phyloP scores from a whole-genome alignment of 2,113 vertebrate genomes.

The Amblyopsis rosae region DNA sequence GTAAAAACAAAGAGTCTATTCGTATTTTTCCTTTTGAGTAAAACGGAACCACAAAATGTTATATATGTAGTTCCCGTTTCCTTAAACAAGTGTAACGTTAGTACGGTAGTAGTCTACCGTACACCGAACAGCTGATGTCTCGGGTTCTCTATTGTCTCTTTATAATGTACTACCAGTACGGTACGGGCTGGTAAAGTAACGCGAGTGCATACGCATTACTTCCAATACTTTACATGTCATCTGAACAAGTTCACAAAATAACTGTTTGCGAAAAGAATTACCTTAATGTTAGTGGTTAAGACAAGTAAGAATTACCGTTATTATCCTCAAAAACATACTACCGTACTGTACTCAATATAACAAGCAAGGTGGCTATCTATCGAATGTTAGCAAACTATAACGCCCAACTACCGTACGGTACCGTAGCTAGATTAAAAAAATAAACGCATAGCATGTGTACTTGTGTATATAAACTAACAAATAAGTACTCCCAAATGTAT shows the following conservation, averaged over 20 bases:
- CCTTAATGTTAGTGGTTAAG: background rate
- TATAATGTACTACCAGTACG: constrained; percentile 25
- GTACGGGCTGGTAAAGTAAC: constrained; percentile 27
- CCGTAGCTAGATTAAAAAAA: constrained; percentile 19
- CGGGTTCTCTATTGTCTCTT: constrained; percentile 51
- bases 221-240: background rate
- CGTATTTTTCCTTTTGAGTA: background rate
- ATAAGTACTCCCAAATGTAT: background rate
- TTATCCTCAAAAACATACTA: constrained; percentile 27
- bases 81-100: background rate
- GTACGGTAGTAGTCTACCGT: background rate
- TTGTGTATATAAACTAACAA: constrained; percentile 4
- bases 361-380: constrained; percentile 63
- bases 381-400: constrained; percentile 53
- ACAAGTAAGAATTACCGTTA: background rate
- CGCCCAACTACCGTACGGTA: constrained; percentile 5
- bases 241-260: background rate
- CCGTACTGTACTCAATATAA: background rate
- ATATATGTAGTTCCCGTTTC: background rate
- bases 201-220: constrained; percentile 1
- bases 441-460: constrained; percentile 6
- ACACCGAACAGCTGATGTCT: constrained; percentile 35
- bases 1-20: background rate
- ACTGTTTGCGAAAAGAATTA: background rate
- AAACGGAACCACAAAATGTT: background rate